Conservation (phyloP, 2,888 invertebrate species). For the Dasysyrphus albostriatus region DNA sequence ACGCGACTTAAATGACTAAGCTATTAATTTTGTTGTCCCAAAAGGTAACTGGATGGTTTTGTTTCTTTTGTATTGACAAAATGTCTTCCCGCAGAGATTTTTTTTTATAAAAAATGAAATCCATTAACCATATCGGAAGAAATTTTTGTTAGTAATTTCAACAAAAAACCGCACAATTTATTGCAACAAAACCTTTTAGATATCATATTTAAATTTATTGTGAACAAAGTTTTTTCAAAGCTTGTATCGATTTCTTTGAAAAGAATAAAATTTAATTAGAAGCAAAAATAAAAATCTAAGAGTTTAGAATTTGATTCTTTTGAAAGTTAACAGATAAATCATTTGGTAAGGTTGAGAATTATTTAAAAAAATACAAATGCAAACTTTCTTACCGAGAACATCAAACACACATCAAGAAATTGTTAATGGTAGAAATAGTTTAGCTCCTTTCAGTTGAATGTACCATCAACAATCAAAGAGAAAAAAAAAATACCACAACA, state of each 20-base stretch:
- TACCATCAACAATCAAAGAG: slow-evolving; percentile 19
- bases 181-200: slow-evolving; percentile 1
- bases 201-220: slow-evolving; percentile 32
- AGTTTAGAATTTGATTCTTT: neutral
- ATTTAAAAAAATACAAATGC: neutral
- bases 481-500: neutral
- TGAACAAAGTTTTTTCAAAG: neutral
- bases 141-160: neutral
- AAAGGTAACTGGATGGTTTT: slow-evolving; percentile 18
- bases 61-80: slow-evolving; percentile 19
- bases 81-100: slow-evolving; percentile 12
- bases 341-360: neutral
- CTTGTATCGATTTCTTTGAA: slow-evolving; percentile 18
- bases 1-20: slow-evolving; percentile 25
- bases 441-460: slow-evolving; percentile 35
- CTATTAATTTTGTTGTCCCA: slow-evolving; percentile 45
- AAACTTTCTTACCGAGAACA: neutral
- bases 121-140: slow-evolving; percentile 20
- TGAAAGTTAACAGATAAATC: slow-evolving; percentile 8
- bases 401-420: slow-evolving; percentile 6
- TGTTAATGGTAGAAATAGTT: slow-evolving; percentile 12
- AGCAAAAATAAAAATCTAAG: neutral
- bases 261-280: slow-evolving; percentile 19
- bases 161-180: slow-evolving; percentile 13
- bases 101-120: neutral